Evolutionary conservation across 1,140 invertebrate genomes (phyloP).

Genomic region (Ridgeia piscesae): DNA sequence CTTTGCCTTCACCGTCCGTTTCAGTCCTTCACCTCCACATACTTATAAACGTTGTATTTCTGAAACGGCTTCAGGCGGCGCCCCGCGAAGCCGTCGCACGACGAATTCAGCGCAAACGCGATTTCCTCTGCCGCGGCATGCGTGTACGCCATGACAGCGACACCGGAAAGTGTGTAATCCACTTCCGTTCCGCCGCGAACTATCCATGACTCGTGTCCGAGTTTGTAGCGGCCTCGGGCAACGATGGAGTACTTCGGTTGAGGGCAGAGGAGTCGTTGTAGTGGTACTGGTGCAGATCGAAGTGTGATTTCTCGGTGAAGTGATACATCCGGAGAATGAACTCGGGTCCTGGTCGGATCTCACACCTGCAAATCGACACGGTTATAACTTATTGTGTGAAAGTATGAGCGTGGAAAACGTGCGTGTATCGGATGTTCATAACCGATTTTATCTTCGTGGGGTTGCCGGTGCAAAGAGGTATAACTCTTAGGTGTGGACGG

Average conservation of each 20-base stretch:
- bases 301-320: slow-evolving; percentile 64
- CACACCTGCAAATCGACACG: slow-evolving; percentile 48
- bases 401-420: no score
- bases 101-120: slow-evolving; percentile 30
- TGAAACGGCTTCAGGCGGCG: slow-evolving; percentile 3
- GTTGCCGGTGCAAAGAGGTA: no score
- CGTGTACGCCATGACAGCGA: slow-evolving; percentile 60
- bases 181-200: slow-evolving; percentile 64
- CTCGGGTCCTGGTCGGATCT: slow-evolving; percentile 66
- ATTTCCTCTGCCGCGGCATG: slow-evolving; percentile 50
- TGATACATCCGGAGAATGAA: slow-evolving; percentile 67
- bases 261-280: slow-evolving; percentile 69
- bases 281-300: slow-evolving; percentile 64
- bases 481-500: no score
- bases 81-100: background rate
- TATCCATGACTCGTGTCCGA: slow-evolving; percentile 60
- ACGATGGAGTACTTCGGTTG: slow-evolving; percentile 63
- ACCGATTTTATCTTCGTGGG: no score
- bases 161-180: slow-evolving; percentile 30
- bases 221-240: slow-evolving; percentile 57
- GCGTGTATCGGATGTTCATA: no score
- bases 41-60: slow-evolving; percentile 33
- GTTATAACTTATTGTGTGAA: no score
- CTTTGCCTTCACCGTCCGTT: slow-evolving; percentile 28
- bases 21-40: slow-evolving; percentile 36